Evolutionary conservation across 2,888 invertebrate genomes (phyloP).

Genomic region (Lochmaea crataegi): DNA sequence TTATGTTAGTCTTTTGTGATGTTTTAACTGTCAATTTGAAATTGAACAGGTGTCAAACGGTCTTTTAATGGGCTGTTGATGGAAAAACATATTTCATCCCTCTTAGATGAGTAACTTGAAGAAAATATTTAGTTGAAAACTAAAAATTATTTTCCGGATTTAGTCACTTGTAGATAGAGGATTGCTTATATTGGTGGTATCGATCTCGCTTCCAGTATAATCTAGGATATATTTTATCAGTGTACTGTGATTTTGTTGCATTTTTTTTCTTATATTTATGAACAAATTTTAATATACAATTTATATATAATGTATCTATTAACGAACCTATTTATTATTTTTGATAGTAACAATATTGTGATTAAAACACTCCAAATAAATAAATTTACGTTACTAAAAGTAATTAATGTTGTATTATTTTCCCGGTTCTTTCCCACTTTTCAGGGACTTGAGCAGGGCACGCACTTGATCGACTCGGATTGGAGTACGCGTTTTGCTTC

Average conservation of each 20-base stretch:
- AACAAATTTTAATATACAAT: slow-evolving; percentile 38
- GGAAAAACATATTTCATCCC: background rate
- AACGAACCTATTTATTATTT: slow-evolving; percentile 37
- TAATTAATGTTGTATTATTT: slow-evolving; percentile 8
- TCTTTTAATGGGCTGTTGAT: background rate
- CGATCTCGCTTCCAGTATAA: slow-evolving; percentile 5
- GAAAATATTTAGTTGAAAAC: background rate
- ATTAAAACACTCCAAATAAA: slow-evolving; percentile 36
- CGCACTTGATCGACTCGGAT: no score
- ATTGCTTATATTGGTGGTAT: background rate
- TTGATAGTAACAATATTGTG: slow-evolving; percentile 37
- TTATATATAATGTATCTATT: slow-evolving; percentile 30
- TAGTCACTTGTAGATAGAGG: background rate
- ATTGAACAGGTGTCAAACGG: no score
- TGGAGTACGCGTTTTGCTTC: no score
- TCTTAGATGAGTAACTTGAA: no score
- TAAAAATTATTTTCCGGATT: background rate
- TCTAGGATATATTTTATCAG: slow-evolving; percentile 14
- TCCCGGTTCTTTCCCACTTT: no score
- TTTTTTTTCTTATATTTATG: slow-evolving; percentile 33
- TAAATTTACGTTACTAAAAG: slow-evolving; percentile 30
- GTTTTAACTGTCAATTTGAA: no score
- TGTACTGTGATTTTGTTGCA: slow-evolving; percentile 38
- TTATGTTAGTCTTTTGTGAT: no score
- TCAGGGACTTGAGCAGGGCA: no score